Percentiles rank a stretch among this genome's conserved stretches.
phyloP scores from a whole-genome alignment of 2,797 vertebrate species.

The Enteromius radiatus region DNA sequence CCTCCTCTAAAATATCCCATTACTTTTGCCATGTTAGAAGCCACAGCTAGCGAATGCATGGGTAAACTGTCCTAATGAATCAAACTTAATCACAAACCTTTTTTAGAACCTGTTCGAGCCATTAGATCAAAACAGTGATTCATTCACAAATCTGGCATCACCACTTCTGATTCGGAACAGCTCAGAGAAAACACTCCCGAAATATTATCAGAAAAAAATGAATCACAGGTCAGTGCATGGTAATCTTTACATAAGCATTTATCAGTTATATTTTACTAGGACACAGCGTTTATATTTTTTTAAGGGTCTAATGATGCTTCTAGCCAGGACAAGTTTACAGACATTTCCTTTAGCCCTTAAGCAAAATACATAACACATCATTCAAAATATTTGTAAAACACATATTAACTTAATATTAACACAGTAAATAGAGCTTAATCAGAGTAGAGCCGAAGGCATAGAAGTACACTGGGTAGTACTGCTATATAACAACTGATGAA shows the following conservation, averaged over 20 bases:
- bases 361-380: not conserved
- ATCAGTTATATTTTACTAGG: not conserved
- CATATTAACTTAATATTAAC: not conserved
- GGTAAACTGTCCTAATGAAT: not conserved
- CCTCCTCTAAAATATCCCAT: not conserved
- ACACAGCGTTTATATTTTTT: not conserved
- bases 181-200: not conserved
- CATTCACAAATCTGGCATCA: not conserved
- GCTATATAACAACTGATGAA: not conserved
- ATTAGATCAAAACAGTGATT: not conserved
- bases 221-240: not conserved
- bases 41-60: not conserved
- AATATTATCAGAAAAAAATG: not conserved
- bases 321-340: not conserved
- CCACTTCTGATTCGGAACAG: not conserved
- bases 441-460: too few species aligned
- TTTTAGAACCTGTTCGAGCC: not conserved
- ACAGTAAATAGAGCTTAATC: not conserved
- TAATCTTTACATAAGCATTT: not conserved
- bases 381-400: not conserved
- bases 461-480: not conserved
- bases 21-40: not conserved
- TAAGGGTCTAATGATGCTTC: not conserved
- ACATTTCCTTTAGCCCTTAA: not conserved
- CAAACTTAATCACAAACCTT: not conserved